These are phyloP conservation scores for Dendrocopos noguchii DNA, from an alignment of 2,113 vertebrate genomes.

Conservation along the genomic window DNA sequence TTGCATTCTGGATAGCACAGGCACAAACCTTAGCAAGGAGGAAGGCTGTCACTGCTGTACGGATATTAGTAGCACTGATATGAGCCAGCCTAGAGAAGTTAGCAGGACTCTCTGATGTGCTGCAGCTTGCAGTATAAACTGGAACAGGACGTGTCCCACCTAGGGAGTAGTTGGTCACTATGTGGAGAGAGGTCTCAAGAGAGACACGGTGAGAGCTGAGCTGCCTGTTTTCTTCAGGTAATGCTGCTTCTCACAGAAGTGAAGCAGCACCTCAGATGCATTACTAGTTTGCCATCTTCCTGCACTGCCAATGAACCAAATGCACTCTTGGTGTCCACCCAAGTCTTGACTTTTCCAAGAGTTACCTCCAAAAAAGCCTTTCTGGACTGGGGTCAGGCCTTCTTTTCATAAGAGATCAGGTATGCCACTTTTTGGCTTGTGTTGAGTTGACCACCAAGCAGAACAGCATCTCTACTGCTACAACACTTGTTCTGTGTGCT, in stretches of 20 bases:
- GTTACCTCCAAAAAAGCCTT: not conserved
- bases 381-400: not conserved
- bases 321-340: not conserved
- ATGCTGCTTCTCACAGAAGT: not conserved
- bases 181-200: not conserved
- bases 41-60: not conserved
- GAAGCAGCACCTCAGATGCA: not conserved
- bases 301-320: not conserved
- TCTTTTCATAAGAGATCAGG: not conserved
- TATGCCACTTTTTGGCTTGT: not conserved
- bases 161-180: not conserved
- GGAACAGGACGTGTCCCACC: fast-evolving
- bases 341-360: not conserved
- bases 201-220: not conserved
- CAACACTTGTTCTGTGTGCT: not conserved
- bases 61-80: not conserved
- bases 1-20: not conserved
- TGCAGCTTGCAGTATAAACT: not conserved
- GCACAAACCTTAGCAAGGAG: not conserved
- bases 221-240: not conserved
- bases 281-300: not conserved
- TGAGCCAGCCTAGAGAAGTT: not conserved
- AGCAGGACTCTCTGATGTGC: not conserved
- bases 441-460: not conserved
- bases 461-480: not conserved